Base-by-base conservation (phyloP, 2,888 invertebrate species). In the Acronicta psi region DNA sequence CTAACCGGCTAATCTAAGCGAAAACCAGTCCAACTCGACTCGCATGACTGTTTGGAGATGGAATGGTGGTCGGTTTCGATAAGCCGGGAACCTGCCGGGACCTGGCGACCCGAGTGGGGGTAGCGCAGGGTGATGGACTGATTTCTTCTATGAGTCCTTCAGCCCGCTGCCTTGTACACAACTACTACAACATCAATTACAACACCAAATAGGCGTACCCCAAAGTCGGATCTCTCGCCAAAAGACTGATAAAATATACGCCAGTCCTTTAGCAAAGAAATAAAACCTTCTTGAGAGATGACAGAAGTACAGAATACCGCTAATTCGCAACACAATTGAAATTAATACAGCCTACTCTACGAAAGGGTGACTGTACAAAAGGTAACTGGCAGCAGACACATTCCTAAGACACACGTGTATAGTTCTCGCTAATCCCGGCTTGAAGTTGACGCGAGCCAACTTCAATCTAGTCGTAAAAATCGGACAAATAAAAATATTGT, bases 291-390 rank as follows among this genome's bases (percentile, higher is more conserved):
- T 34, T 11, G 36, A 66, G 44, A 31, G n/a, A 51, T 47, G 63
- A 62, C 61, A 2, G 54, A 66, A 51, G 40, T 25, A 46, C n/a
- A 50, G 69, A 69, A 40, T 50, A 55, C 54, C 31, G 69, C 64
- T 50, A 42, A 68, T 2, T 13, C 23, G 64, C 69, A 42, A 65
- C 41, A 10, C 6, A 65, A 38, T 49, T 10, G 3, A n/a, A 69
- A 54, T 10, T 13, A 34, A 46, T 18, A 2, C 23, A 61, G 62
- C 51, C 16, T 46, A 42, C 9, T 11, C 16, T 54, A 59, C n/a
- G 16, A 17, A 69, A 13, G 6, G 45, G 11, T 69, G 65, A n/a
- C 0, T 0, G 41, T 69, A 55, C 6, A 61, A 66, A 66, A 37
- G 11, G 0, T 13, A 10, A 1, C 62, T 69, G 62, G 69, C 50